phyloP scores from a whole-genome alignment of 2,113 vertebrate genomes.

The Maylandia zebra region DNA sequence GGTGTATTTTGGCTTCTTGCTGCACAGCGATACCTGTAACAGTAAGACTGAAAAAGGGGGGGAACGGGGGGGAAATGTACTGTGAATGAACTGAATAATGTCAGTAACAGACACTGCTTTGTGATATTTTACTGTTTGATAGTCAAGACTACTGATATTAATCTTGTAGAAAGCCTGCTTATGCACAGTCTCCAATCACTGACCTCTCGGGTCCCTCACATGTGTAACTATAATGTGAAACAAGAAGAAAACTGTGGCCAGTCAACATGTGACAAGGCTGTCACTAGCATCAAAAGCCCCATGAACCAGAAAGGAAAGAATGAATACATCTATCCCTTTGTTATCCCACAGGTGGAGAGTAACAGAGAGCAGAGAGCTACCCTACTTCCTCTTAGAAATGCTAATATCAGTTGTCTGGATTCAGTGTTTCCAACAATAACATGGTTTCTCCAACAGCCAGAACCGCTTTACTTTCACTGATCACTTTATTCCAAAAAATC shows the following conservation, averaged over 20 bases:
- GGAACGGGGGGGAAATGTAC: neutral
- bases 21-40: slow-evolving; percentile 94
- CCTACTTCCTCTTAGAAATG: neutral
- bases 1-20: slow-evolving; percentile 95
- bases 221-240: neutral
- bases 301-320: neutral
- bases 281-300: neutral
- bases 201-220: neutral
- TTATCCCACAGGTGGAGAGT: neutral
- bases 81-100: neutral
- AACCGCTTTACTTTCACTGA: neutral
- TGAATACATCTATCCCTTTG: neutral
- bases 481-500: neutral
- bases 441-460: neutral
- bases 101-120: neutral
- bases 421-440: neutral
- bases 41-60: slow-evolving; percentile 76
- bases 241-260: neutral
- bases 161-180: neutral
- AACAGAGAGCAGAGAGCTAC: neutral
- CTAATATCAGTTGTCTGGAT: neutral
- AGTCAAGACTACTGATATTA: neutral
- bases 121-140: neutral
- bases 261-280: neutral
- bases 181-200: neutral